Percentiles rank a stretch among this genome's conserved stretches.
Evolutionary conservation across 2,797 vertebrate genomes (phyloP).

Genomic region (Epinephelus coioides): DNA sequence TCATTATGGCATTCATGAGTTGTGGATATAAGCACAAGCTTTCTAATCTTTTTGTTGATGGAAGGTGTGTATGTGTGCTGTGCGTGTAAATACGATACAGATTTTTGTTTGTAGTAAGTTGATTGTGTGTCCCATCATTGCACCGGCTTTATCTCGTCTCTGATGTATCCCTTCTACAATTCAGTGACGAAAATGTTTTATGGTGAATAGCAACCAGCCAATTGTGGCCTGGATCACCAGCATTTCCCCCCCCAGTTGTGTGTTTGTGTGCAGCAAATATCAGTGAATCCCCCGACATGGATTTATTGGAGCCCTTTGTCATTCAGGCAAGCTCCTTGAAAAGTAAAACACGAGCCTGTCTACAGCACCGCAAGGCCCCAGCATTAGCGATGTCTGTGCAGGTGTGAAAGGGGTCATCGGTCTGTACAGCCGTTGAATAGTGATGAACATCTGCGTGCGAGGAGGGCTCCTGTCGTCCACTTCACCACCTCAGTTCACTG

Average conservation of each 20-base stretch:
- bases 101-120: slow-evolving; percentile 8
- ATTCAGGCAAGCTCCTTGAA: slow-evolving; percentile 32
- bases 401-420: slow-evolving; percentile 49
- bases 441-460: slow-evolving; percentile 54
- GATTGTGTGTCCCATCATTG: slow-evolving; percentile 26
- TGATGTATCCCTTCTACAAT: slow-evolving; percentile 6
- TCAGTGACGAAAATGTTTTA: slow-evolving; percentile 31
- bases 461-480: slow-evolving; percentile 28
- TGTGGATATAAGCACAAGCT: slow-evolving; percentile 42
- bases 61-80: slow-evolving; percentile 12
- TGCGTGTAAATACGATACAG: neutral
- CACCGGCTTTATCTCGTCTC: slow-evolving; percentile 7
- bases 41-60: slow-evolving; percentile 49
- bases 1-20: slow-evolving; percentile 64
- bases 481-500: slow-evolving; percentile 18
- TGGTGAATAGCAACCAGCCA: slow-evolving; percentile 1
- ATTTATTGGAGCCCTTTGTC: slow-evolving; percentile 31
- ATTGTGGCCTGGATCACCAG: neutral
- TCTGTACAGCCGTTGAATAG: slow-evolving; percentile 54
- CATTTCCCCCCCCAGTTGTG: slow-evolving; percentile 14
- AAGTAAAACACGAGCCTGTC: slow-evolving; percentile 20
- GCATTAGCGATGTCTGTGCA: slow-evolving; percentile 31
- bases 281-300: slow-evolving; percentile 36
- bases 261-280: slow-evolving; percentile 47
- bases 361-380: neutral